Base-by-base conservation (phyloP, 2,888 invertebrate species). In the Eudasyphora cyanicolor region DNA sequence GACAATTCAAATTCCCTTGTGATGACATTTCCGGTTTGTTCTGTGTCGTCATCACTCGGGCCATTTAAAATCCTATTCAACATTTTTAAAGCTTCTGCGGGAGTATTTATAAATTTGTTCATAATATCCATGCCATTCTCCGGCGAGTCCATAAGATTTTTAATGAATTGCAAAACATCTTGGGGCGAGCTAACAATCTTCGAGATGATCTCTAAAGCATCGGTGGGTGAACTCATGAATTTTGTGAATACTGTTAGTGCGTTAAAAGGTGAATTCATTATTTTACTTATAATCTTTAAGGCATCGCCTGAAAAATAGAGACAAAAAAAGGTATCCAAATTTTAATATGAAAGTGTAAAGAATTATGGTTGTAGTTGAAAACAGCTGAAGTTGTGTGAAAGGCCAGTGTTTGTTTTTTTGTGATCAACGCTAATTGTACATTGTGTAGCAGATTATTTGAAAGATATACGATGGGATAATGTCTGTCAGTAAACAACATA, bases 201-300 rank as follows among this genome's bases (percentile, higher is more conserved):
- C 3, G 92, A 90, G 74, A 92, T 92, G 19, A 92, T 91, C 87
- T 92, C 92, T 35, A 92, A 88, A n/a, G 92, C 91, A 86, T 92
- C 92, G n/a, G 91, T 92, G 10, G 92, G 92, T 4, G 92, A 92
- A 78, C 91, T 91, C 92, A 92, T 92, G 77, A 92, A 92, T 87
- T 92, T 92, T 1, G 92, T 92, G 77, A 92, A 92, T 86, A 92
- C 92, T 85, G 92, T 92, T 74, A 92, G 87, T 60, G 92, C 92
- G 86, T 92, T 91, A 77, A 92, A 91, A 10, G 92, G 92, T 71
- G 92, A 92, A 85, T 92, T 92, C 92, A 92, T 92, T 71, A 92
- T 89, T 89, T 92, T 92, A 76, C 91, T 91, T 38, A 92, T 92
- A 38, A 92, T 92, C 83, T 92, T 91, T 45, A 92, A 87, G 2